These are phyloP conservation scores for Engystomops pustulosus DNA, from an alignment of 2,113 vertebrate genomes.

Conservation along the genomic window DNA sequence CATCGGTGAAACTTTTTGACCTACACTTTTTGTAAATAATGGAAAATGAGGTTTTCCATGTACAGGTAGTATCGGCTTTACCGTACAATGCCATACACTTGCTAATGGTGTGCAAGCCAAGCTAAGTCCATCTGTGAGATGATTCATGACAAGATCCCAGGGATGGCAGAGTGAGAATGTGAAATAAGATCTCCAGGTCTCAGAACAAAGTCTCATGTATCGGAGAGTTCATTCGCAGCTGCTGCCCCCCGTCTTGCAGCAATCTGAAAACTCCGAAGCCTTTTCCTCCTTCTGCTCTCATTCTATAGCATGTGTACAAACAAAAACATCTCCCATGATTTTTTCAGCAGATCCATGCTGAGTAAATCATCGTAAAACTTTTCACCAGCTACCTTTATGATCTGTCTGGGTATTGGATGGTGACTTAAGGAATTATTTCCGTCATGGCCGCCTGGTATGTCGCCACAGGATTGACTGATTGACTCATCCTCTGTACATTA, in stretches of 20 bases:
- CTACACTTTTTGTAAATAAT: no score
- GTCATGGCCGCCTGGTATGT: neutral
- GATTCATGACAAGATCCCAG: constrained; percentile 13
- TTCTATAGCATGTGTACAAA: constrained; percentile 21
- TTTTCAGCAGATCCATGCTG: neutral
- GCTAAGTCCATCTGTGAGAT: constrained; percentile 20
- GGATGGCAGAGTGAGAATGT: constrained; percentile 11
- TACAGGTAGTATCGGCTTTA: no score
- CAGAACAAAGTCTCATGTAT: constrained; percentile 31
- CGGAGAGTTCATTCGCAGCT: constrained; percentile 40
- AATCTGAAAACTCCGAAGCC: neutral
- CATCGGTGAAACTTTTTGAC: no score
- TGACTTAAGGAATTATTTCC: neutral
- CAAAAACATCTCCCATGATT: neutral
- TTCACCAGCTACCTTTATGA: neutral
- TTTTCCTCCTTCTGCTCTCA: neutral
- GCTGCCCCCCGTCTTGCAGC: constrained; percentile 21
- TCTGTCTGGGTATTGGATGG: neutral
- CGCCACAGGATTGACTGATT: no score
- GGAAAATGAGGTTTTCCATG: no score
- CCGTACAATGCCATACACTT: neutral
- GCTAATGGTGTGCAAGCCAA: neutral
- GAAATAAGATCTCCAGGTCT: constrained; percentile 38
- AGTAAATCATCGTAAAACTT: constrained; percentile 4
- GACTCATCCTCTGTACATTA: neutral